A percentile compares a stretch with the other conserved stretches of the same genome.
These are phyloP conservation scores for Callinectes sapidus DNA, from an alignment of 2,888 invertebrate genomes.

Conservation along the genomic window DNA sequence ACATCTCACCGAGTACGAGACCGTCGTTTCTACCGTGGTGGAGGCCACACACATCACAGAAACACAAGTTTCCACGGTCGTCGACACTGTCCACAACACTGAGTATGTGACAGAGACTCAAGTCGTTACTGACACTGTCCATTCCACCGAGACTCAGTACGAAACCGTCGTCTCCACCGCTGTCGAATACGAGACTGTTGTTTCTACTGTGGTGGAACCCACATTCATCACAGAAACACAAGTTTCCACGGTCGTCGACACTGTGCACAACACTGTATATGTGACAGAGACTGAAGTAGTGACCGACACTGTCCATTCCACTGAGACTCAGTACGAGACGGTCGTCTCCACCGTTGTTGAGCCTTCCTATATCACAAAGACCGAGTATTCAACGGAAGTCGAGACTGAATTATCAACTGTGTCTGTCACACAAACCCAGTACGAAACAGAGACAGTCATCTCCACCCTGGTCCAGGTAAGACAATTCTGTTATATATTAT, in stretches of 20 bases:
- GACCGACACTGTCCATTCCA: conserved; percentile 35
- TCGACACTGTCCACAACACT: conserved; percentile 32
- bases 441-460: not conserved
- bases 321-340: conserved; percentile 32
- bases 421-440: conserved; percentile 17
- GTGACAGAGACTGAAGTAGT: conserved; percentile 42
- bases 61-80: conserved; percentile 32
- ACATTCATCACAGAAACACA: conserved; percentile 45
- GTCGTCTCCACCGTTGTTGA: conserved; percentile 11
- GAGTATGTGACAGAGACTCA: conserved; percentile 52
- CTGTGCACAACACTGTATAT: conserved; percentile 40
- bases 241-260: conserved; percentile 35
- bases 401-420: not conserved
- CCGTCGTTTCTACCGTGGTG: conserved; percentile 36
- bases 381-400: not conserved
- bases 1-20: conserved; percentile 32
- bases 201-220: conserved; percentile 39
- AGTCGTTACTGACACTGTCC: not conserved
- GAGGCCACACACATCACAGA: conserved; percentile 43
- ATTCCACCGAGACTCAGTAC: conserved; percentile 32
- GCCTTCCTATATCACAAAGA: conserved; percentile 5
- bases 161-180: conserved; percentile 18
- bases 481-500: not conserved
- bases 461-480: not conserved
- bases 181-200: conserved; percentile 30